Conservation (phyloP, 2,797 vertebrate species). For the Cichlasoma orientale region DNA sequence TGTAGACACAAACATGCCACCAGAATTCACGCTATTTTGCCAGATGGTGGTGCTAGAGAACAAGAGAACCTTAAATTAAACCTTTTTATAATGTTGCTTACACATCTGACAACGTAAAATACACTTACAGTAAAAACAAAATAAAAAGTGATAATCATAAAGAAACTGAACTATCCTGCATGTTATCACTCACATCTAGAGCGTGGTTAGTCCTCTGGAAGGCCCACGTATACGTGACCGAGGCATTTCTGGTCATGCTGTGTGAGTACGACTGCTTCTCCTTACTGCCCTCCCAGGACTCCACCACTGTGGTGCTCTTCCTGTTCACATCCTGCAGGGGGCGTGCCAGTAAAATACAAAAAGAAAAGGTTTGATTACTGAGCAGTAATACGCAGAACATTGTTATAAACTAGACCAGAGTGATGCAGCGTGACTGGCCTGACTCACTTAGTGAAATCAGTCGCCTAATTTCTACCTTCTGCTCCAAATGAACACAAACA, state of each 20-base stretch:
- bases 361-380: neutral
- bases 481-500: slow-evolving; percentile 1
- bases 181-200: slow-evolving; percentile 85
- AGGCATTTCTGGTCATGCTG: slow-evolving; percentile 89
- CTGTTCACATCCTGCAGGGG: slow-evolving; percentile 89
- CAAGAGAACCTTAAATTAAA: too few species aligned
- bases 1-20: slow-evolving; percentile 48
- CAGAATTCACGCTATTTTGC: neutral
- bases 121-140: neutral
- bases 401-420: neutral
- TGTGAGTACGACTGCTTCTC: slow-evolving; percentile 92
- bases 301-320: slow-evolving; percentile 95
- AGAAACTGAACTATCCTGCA: neutral
- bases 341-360: neutral
- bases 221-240: slow-evolving; percentile 94
- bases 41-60: neutral
- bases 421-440: neutral
- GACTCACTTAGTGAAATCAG: neutral
- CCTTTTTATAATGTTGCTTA: neutral
- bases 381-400: neutral
- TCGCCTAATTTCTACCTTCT: slow-evolving; percentile 2
- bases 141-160: neutral
- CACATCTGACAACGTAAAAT: neutral
- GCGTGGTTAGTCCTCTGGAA: slow-evolving; percentile 94
- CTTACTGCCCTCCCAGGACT: slow-evolving; percentile 94